Percentiles rank a stretch among this genome's conserved stretches.
Conservation (phyloP, 2,113 vertebrate species). For the Archocentrus centrarchus region DNA sequence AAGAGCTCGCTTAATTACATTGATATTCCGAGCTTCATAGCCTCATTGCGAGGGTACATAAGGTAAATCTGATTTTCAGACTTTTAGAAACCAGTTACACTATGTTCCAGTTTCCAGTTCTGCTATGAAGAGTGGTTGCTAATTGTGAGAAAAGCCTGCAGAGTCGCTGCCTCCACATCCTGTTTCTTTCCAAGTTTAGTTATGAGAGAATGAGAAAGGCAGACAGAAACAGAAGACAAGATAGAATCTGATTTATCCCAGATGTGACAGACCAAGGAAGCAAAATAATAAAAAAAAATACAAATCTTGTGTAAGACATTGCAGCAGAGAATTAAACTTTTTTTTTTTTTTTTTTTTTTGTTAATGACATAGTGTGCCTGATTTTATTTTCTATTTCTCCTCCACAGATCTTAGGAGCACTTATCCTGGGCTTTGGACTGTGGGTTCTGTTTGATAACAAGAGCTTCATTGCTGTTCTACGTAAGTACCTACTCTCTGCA, state of each 20-base stretch:
- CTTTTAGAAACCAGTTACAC: background rate
- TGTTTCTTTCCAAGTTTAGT: background rate
- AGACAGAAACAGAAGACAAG: slow-evolving; percentile 28
- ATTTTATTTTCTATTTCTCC: slow-evolving; percentile 19
- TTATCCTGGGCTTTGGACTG: slow-evolving; percentile 93
- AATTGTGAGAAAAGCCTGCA: slow-evolving; percentile 3
- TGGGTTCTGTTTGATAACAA: slow-evolving; percentile 93
- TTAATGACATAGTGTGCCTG: background rate
- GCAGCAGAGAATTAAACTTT: background rate
- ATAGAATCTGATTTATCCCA: slow-evolving; percentile 48
- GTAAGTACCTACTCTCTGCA: slow-evolving; percentile 76
- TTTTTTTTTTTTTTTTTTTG: slow-evolving; percentile 20
- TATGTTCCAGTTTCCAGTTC: background rate
- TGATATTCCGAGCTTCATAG: slow-evolving; percentile 18
- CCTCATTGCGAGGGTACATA: slow-evolving; percentile 23
- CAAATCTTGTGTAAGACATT: background rate
- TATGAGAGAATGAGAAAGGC: slow-evolving; percentile 21
- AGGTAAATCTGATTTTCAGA: slow-evolving; percentile 5
- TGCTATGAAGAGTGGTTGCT: background rate
- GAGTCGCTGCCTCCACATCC: slow-evolving; percentile 8
- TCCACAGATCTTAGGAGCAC: slow-evolving; percentile 87
- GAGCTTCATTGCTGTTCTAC: slow-evolving; percentile 92
- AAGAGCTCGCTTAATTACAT: slow-evolving; percentile 51
- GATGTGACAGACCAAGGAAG: slow-evolving; percentile 32
- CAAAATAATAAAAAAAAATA: background rate